phyloP scores from a whole-genome alignment of 2,888 invertebrate genomes.

The Hypolimnas misippus region DNA sequence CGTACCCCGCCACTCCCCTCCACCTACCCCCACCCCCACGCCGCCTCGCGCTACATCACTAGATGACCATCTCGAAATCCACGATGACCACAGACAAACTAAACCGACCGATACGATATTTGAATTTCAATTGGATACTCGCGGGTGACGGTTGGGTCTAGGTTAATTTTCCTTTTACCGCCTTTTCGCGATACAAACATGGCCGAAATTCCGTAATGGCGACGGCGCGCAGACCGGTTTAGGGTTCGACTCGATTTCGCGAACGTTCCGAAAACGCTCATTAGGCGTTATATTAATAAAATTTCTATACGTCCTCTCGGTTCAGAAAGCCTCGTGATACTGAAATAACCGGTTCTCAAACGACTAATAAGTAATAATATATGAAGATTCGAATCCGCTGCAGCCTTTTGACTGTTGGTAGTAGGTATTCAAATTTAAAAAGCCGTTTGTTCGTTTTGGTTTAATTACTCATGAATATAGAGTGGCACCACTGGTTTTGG shows the following conservation, averaged over 20 bases:
- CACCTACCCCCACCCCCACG: conserved; percentile 53
- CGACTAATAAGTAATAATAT: conserved; percentile 35
- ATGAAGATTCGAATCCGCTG: conserved; percentile 41
- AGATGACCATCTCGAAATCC: conserved; percentile 47
- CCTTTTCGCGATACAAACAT: conserved; percentile 73
- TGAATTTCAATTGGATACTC: conserved; percentile 48
- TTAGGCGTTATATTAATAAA: conserved; percentile 54
- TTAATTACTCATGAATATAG: conserved; percentile 45
- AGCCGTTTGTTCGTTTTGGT: conserved; percentile 45
- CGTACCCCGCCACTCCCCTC: conserved; percentile 60
- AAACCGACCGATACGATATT: conserved; percentile 45
- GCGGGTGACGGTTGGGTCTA: conserved; percentile 54
- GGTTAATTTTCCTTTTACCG: conserved; percentile 61
- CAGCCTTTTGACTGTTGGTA: conserved; percentile 39
- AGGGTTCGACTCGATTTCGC: conserved; percentile 60
- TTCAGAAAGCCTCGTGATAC: conserved; percentile 68
- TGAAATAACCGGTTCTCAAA: conserved; percentile 71
- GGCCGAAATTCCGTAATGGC: conserved; percentile 78
- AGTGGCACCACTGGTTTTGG: conserved; percentile 37
- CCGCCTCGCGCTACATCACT: conserved; percentile 63
- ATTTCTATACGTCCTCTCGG: conserved; percentile 68
- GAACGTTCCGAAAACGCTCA: conserved; percentile 54
- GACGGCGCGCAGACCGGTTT: conserved; percentile 65
- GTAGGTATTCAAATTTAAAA: conserved; percentile 46
- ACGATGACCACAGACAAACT: conserved; percentile 46